phyloP scores from a whole-genome alignment of 2,113 vertebrate genomes.

The Zingel zingel region DNA sequence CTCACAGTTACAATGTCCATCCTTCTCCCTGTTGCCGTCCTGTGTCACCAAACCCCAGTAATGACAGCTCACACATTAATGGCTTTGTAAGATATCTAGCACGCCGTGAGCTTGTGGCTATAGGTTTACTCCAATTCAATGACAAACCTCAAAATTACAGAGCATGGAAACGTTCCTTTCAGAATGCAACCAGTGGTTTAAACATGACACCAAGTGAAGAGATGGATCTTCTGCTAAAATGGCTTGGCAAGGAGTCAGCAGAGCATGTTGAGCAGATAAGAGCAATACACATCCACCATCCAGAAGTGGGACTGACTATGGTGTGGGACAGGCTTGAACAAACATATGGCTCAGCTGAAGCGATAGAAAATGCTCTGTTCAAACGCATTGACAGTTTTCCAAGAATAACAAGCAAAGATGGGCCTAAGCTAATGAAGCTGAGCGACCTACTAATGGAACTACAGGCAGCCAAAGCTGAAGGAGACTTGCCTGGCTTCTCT shows the following conservation, averaged over 20 bases:
- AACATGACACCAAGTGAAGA: slow-evolving; percentile 38
- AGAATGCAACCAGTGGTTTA: not conserved
- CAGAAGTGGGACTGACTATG: slow-evolving; percentile 29
- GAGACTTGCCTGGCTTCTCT: slow-evolving; percentile 33
- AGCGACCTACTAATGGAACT: slow-evolving; percentile 44
- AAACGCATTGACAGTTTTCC: slow-evolving; percentile 32
- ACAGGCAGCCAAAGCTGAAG: slow-evolving; percentile 17
- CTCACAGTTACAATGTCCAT: no score
- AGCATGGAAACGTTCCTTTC: slow-evolving; percentile 54
- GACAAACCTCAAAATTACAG: slow-evolving; percentile 39
- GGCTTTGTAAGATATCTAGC: slow-evolving; percentile 53
- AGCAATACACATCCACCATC: slow-evolving; percentile 45
- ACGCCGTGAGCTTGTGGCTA: slow-evolving; percentile 13
- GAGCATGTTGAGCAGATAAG: slow-evolving; percentile 48
- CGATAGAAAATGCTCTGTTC: slow-evolving; percentile 39
- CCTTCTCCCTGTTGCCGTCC: no score
- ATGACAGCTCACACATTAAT: not conserved
- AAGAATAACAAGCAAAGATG: slow-evolving; percentile 25
- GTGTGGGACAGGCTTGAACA: slow-evolving; percentile 43
- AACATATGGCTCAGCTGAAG: slow-evolving; percentile 33
- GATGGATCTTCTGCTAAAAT: slow-evolving; percentile 45
- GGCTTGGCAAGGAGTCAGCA: slow-evolving; percentile 38
- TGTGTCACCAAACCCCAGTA: no score
- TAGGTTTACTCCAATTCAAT: slow-evolving; percentile 27
- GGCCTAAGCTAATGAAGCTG: slow-evolving; percentile 22